Base-by-base conservation (phyloP, 2,113 vertebrate genomes). In the Crocuta crocuta region DNA sequence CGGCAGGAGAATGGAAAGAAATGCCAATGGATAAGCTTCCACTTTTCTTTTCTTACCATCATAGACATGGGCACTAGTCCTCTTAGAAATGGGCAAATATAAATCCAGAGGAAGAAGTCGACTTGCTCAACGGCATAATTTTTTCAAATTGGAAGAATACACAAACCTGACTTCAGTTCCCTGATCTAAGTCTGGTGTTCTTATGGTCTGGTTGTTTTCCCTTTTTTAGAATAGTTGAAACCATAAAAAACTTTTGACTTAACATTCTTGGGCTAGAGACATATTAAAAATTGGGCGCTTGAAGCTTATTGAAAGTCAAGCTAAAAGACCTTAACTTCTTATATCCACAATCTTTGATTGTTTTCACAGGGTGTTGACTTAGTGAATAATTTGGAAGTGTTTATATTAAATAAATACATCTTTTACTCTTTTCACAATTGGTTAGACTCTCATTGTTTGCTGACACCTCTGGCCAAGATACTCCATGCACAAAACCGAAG, bases 371-470 rank as follows among this genome's bases (percentile, higher is more conserved):
- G 55, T 82, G 89, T 89, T 92, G 58, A 78, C 45, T 80, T 86
- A 92, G 43, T 12, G 16, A 74, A 39, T 78, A 83, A 90, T 79
- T 89, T 90, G 15, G 28, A 95, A 86, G 87, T 63, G 48, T 91
- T 93, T 96, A n/a, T 39, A 82, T 65, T 61, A 91, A 92, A 50
- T 89, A 91, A 89, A 82, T 84, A n/a, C 7, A 85, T 76, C 10
- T 61, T 95, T 95, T 78, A 31, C 55, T 95, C 35, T 78, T 96
- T 96, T 81, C 35, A 55, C 23, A 94, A 66, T 55, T 95, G 28
- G 21, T 78, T 86, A 73, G 61, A 81, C 90, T 31, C 12, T 45
- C 13, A 26, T 78, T 28, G 53, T 43, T n/a, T 45, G 17, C 65
- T 81, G 96, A 74, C 9, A 80, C 24, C 31, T 65, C 63, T 73